Evolutionary conservation across 1,140 invertebrate genomes (phyloP).

Genomic region (Drosophila varians): DNA sequence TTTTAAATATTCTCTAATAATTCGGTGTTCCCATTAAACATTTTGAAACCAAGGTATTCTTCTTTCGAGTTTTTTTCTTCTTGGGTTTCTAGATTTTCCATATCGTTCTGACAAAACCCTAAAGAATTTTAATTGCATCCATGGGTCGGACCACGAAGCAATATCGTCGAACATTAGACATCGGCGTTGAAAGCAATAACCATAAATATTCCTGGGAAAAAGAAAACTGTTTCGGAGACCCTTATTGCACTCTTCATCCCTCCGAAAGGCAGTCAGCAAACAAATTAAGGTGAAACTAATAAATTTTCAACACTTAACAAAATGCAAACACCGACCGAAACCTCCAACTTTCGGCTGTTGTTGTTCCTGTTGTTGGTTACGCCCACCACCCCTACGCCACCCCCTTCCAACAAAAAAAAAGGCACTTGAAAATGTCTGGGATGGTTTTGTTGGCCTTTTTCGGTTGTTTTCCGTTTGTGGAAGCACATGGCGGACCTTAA

Average conservation of each 20-base stretch:
- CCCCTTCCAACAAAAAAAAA: constrained; percentile 1
- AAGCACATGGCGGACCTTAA: constrained; percentile 68
- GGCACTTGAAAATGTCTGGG: constrained; percentile 63
- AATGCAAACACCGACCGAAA: constrained; percentile 47
- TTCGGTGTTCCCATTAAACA: too few relatives aligned
- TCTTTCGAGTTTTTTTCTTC: background rate
- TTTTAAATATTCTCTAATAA: background rate
- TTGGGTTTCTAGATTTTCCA: background rate
- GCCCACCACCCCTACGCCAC: background rate
- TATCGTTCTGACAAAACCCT: background rate
- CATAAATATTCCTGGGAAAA: constrained; percentile 29
- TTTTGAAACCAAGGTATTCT: too few relatives aligned
- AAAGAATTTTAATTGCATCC: constrained; percentile 3
- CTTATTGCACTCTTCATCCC: constrained; percentile 1
- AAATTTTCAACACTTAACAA: constrained; percentile 57
- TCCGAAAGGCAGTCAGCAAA: constrained; percentile 24
- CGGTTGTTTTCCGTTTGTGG: constrained; percentile 22
- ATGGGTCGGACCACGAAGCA: background rate
- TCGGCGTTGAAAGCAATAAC: constrained; percentile 32
- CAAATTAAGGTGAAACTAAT: constrained; percentile 42
- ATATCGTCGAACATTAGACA: background rate
- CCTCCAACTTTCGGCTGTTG: constrained; percentile 31
- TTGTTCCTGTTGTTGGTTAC: constrained; percentile 21
- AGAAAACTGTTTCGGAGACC: constrained; percentile 12
- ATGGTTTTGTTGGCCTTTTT: constrained; percentile 32